Base-by-base conservation (phyloP, 2,797 vertebrate genomes). In the Chrosomus eos region DNA sequence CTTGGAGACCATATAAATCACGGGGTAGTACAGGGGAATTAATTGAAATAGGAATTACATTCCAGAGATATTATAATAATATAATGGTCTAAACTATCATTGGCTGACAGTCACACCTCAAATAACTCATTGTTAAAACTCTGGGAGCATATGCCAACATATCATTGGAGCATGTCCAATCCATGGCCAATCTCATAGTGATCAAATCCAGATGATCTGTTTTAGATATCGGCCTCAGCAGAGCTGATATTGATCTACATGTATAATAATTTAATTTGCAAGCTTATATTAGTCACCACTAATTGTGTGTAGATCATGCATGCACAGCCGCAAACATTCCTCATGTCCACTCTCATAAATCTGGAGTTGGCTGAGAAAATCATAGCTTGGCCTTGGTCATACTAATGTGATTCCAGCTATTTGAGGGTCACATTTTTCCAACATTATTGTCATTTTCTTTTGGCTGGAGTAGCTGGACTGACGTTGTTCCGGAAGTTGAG, bases 61-160 rank as follows among this genome's bases (percentile, higher is more conserved):
- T 90, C 86, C 89, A 88, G 84, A 81, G 89, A 93, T 93, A 90
- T 90, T 84, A 91, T 93, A 90, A 93, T 93, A 93, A 89, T 88
- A 89, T 91, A 88, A 86, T 82, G 90, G 88, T 91, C 81, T 68
- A 84, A 91, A 93, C 93, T 92, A 38, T 91, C 80, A 89, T 91
- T 92, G 90, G 88, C 74, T 93, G 89, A 92, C 92, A 91, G 76
- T 92, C 92, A 90, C 88, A 88, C 90, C 80, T 85, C 90, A 92
- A 91, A 92, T 91, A 92, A 88, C 86, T 91, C 89, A 92, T 85
- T 91, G 93, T 91, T 93, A 92, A 93, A 92, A 91, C 93, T 93
- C 92, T 92, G 87, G 87, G 90, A 91, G 87, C 89, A 92, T 90
- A 92, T 94, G 92, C 92, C 93, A 94, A 91, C 90, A 90, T 92